A percentile compares a stretch with the other conserved stretches of the same genome.
phyloP scores from a whole-genome alignment of 1,140 invertebrate genomes.

The Eufriesea mexicana region DNA sequence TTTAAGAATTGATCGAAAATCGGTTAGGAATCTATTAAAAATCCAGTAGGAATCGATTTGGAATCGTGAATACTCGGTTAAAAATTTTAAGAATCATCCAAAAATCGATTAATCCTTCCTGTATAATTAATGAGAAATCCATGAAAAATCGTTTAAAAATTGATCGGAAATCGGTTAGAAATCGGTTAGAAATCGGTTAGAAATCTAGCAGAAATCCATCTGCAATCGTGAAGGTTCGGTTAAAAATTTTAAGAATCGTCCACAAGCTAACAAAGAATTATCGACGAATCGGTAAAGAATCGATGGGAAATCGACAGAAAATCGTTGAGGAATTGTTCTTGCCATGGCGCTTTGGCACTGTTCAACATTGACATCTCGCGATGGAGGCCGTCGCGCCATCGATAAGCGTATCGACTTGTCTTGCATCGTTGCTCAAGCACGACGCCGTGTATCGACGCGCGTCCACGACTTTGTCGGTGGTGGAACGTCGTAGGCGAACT shows the following conservation, averaged over 20 bases:
- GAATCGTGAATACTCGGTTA: no score
- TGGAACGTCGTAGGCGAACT: not conserved
- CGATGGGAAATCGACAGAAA: not conserved
- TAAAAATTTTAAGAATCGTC: not conserved
- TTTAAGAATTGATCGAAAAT: no score
- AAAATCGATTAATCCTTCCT: no score
- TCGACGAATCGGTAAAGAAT: not conserved
- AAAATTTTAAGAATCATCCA: no score
- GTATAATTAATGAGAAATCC: no score
- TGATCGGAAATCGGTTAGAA: no score
- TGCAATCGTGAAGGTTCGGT: no score
- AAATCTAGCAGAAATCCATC: no score
- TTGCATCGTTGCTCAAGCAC: constrained; percentile 22
- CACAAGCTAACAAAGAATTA: not conserved
- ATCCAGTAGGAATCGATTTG: no score
- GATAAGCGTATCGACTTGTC: constrained; percentile 15
- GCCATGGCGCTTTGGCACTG: not conserved
- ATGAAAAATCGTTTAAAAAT: no score
- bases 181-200: no score
- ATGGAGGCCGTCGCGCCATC: not conserved
- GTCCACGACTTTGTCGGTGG: not conserved
- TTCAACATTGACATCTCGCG: constrained; percentile 22
- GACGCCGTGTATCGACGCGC: constrained; percentile 2
- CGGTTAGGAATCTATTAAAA: no score
- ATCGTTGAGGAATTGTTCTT: not conserved